Conservation (phyloP, 2,797 vertebrate genomes). For the Hippocampus kuda region DNA sequence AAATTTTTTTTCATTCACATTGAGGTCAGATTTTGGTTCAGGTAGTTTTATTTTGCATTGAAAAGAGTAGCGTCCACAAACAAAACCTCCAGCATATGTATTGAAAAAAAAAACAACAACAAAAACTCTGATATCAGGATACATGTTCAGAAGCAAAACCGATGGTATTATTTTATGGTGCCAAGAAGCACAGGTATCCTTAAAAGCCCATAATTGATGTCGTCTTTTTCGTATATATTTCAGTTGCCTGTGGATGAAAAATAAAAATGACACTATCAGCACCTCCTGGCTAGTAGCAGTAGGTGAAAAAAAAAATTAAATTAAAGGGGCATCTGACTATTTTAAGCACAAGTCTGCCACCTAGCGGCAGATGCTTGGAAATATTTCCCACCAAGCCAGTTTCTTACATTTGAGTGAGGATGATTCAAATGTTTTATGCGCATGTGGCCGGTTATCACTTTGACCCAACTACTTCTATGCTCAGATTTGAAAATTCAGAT, state of each 20-base stretch:
- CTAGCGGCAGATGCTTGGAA: conserved; percentile 33
- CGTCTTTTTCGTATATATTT: conserved; percentile 4
- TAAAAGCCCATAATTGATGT: background rate
- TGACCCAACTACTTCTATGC: background rate
- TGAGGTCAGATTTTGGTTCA: conserved; percentile 39
- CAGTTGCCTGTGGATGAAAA: conserved; percentile 19
- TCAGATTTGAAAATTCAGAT: background rate
- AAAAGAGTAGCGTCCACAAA: background rate
- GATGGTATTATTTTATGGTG: background rate
- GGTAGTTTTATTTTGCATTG: conserved; percentile 22
- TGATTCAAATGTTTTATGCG: background rate
- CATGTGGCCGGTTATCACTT: background rate
- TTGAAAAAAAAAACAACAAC: background rate
- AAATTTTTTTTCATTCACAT: conserved; percentile 31
- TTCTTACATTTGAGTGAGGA: background rate
- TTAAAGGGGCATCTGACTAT: background rate
- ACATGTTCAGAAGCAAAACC: background rate
- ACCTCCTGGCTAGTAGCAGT: background rate
- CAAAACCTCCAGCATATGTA: background rate
- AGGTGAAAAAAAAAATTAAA: background rate
- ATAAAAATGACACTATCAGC: conserved; percentile 1
- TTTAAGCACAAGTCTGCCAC: conserved; percentile 31
- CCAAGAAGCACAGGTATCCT: background rate
- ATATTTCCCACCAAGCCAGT: background rate
- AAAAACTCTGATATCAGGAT: background rate